Conservation (phyloP, 1,140 invertebrate species). For the Pinna nobilis region DNA sequence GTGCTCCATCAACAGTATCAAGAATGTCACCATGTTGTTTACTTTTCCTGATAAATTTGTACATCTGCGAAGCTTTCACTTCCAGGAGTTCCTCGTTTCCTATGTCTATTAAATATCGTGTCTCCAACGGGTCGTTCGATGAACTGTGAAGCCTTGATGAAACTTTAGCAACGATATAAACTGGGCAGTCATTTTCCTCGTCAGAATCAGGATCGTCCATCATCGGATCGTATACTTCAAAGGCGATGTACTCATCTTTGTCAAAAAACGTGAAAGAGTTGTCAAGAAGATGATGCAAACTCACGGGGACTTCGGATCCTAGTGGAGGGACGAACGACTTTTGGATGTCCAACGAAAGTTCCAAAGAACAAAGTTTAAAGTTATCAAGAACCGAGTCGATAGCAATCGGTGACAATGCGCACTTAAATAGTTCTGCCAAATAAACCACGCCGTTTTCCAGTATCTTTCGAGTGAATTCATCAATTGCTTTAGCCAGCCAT, state of each 20-base stretch:
- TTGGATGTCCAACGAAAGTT: background rate
- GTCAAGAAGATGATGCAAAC: slow-evolving; percentile 18
- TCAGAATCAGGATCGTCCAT: slow-evolving; percentile 6
- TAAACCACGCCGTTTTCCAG: background rate
- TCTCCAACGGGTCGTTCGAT: background rate
- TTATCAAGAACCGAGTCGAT: background rate
- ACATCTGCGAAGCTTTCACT: slow-evolving; percentile 48
- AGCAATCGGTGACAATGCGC: background rate
- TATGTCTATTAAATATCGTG: slow-evolving; percentile 48
- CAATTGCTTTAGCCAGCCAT: background rate
- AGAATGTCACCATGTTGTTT: background rate
- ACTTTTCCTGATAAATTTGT: slow-evolving; percentile 52
- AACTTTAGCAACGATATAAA: slow-evolving; percentile 18
- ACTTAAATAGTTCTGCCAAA: background rate
- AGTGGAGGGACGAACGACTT: slow-evolving; percentile 15
- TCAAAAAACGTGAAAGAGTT: slow-evolving; percentile 1
- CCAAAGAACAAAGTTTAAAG: background rate
- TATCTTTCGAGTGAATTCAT: background rate
- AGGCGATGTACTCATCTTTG: slow-evolving; percentile 10
- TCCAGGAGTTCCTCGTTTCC: slow-evolving; percentile 43
- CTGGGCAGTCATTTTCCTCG: background rate
- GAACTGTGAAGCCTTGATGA: background rate
- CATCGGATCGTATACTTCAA: slow-evolving; percentile 12
- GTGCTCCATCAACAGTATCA: background rate
- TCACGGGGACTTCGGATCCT: slow-evolving; percentile 13